Percentiles rank a stretch among this genome's conserved stretches.
Conservation (phyloP, 2,797 vertebrate genomes). For the Pterois miles region DNA sequence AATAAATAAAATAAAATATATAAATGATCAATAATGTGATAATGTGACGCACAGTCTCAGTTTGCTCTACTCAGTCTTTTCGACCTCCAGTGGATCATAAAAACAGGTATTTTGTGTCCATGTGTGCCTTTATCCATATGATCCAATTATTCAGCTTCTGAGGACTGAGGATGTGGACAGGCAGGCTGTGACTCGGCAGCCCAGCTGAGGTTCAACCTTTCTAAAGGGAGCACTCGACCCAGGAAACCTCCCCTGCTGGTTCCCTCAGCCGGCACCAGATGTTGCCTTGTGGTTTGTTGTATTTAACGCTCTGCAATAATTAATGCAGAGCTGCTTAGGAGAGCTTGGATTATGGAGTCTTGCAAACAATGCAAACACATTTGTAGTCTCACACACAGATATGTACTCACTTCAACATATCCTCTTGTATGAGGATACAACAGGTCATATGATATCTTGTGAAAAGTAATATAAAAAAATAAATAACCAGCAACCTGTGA, state of each 20-base stretch:
- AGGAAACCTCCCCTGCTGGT: slow-evolving; percentile 43
- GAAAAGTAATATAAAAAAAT: no score
- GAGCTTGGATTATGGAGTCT: slow-evolving; percentile 31
- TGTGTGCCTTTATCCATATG: slow-evolving; percentile 13
- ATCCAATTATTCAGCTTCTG: slow-evolving; percentile 35
- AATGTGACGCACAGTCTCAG: neutral
- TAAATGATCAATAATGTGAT: no score
- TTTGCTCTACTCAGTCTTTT: neutral
- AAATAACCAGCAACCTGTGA: no score
- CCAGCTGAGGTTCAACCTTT: slow-evolving; percentile 45
- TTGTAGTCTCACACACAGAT: neutral
- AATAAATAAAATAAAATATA: neutral
- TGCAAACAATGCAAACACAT: neutral
- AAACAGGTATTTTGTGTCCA: slow-evolving; percentile 9
- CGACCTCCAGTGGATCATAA: neutral
- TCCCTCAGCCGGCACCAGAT: slow-evolving; percentile 54
- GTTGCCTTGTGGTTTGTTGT: slow-evolving; percentile 46
- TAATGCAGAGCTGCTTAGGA: slow-evolving; percentile 41
- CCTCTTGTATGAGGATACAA: no score
- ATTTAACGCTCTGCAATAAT: slow-evolving; percentile 50
- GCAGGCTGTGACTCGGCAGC: neutral
- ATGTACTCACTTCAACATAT: neutral
- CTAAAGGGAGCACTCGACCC: slow-evolving; percentile 29
- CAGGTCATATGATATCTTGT: no score
- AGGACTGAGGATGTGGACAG: slow-evolving; percentile 12